A percentile compares a stretch with the other conserved stretches of the same genome.
Evolutionary conservation across 2,888 invertebrate species (phyloP).

Genomic region (Cataglyphis livida): DNA sequence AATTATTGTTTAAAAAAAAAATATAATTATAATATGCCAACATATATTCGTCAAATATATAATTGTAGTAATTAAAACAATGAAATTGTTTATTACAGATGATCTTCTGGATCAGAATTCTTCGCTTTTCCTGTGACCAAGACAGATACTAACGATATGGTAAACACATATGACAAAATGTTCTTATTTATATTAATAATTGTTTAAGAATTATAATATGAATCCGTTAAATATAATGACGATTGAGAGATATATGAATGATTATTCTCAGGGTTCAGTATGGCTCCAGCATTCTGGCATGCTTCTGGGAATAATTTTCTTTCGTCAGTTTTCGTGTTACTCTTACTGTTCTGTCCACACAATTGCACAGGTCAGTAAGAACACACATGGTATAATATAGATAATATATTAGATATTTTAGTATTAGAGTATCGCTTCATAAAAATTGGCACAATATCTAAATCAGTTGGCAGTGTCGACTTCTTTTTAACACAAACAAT

Average conservation of each 20-base stretch:
- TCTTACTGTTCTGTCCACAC: slow-evolving; percentile 91
- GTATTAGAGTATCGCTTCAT: background rate
- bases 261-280: slow-evolving; percentile 90
- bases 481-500: background rate
- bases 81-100: slow-evolving; percentile 85
- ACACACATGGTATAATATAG: background rate
- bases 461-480: background rate
- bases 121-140: slow-evolving; percentile 85
- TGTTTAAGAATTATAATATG: background rate
- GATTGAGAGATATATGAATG: slow-evolving; percentile 56
- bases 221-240: background rate
- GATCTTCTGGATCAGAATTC: slow-evolving; percentile 86
- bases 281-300: slow-evolving; percentile 94
- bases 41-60: too few species aligned
- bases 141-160: slow-evolving; percentile 94
- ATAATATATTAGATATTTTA: background rate
- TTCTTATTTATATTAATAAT: background rate
- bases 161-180: slow-evolving; percentile 77
- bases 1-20: background rate
- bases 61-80: background rate
- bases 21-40: background rate
- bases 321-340: slow-evolving; percentile 90
- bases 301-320: slow-evolving; percentile 93
- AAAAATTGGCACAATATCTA: background rate
- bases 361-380: slow-evolving; percentile 91